Evolutionary conservation across 2,888 invertebrate genomes (phyloP).

Genomic region (Apomyelois bistriatella): DNA sequence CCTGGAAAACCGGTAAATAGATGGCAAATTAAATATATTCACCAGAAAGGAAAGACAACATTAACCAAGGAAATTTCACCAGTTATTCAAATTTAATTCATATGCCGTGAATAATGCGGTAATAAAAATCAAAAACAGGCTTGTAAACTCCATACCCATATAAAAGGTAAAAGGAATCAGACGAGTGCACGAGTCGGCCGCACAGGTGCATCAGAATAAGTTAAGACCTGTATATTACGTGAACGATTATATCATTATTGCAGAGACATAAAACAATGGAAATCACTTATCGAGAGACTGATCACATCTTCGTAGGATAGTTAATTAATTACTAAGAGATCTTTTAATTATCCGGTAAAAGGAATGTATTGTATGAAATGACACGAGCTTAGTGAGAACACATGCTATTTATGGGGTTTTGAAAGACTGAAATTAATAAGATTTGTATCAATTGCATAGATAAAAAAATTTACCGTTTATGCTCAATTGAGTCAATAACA

Average conservation of each 20-base stretch:
- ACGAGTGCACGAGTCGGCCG: not conserved
- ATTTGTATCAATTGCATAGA: too few species aligned
- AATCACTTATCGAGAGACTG: not conserved
- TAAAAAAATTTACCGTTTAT: too few species aligned
- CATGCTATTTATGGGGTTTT: too few species aligned
- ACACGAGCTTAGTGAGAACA: too few species aligned
- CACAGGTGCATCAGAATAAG: not conserved
- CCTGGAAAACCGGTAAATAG: too few species aligned
- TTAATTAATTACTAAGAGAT: not conserved
- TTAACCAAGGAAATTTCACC: too few species aligned
- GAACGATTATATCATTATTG: constrained; percentile 8
- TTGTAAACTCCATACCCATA: not conserved
- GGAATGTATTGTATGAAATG: not conserved
- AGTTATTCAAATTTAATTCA: too few species aligned
- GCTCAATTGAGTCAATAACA: too few species aligned
- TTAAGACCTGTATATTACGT: constrained; percentile 1
- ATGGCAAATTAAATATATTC: too few species aligned
- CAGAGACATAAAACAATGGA: constrained; percentile 7
- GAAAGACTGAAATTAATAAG: too few species aligned
- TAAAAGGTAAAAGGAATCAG: not conserved
- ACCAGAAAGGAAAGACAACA: too few species aligned
- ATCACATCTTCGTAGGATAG: not conserved
- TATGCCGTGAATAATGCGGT: not conserved
- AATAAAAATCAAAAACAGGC: not conserved
- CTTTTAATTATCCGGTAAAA: not conserved